A percentile compares a stretch with the other conserved stretches of the same genome.
Evolutionary conservation across 1,140 invertebrate genomes (phyloP).

Genomic region (Pseudomyrmex dendroicus): DNA sequence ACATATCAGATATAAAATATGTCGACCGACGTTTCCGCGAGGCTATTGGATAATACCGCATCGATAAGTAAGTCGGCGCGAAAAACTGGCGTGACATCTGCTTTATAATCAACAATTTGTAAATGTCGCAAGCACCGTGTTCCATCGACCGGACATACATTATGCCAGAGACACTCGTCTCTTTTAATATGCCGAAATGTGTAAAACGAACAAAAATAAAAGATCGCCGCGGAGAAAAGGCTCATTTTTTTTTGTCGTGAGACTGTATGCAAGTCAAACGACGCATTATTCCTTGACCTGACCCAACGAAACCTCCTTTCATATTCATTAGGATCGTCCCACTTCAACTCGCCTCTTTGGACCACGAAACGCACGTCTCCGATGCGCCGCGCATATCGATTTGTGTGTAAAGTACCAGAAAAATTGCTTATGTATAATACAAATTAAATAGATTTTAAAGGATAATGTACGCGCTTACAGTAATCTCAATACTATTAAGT

Average conservation of each 20-base stretch:
- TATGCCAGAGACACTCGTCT: neutral
- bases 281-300: constrained; percentile 85
- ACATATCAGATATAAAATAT: neutral
- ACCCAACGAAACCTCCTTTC: constrained; percentile 82
- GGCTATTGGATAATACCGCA: neutral
- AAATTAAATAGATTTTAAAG: neutral
- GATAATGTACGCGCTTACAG: neutral
- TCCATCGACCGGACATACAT: neutral
- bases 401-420: constrained; percentile 16
- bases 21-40: neutral
- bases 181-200: constrained; percentile 41
- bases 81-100: neutral
- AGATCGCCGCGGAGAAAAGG: constrained; percentile 60
- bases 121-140: neutral
- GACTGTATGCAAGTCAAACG: constrained; percentile 82
- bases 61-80: neutral
- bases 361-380: constrained; percentile 39
- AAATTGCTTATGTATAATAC: neutral
- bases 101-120: constrained; percentile 4
- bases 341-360: constrained; percentile 44
- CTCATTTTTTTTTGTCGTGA: constrained; percentile 73
- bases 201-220: constrained; percentile 57
- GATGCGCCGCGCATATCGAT: constrained; percentile 35
- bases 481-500: too few relatives aligned
- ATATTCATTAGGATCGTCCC: constrained; percentile 81